Conservation (phyloP, 2,888 invertebrate species). For the Macrostomum cliftonense region DNA sequence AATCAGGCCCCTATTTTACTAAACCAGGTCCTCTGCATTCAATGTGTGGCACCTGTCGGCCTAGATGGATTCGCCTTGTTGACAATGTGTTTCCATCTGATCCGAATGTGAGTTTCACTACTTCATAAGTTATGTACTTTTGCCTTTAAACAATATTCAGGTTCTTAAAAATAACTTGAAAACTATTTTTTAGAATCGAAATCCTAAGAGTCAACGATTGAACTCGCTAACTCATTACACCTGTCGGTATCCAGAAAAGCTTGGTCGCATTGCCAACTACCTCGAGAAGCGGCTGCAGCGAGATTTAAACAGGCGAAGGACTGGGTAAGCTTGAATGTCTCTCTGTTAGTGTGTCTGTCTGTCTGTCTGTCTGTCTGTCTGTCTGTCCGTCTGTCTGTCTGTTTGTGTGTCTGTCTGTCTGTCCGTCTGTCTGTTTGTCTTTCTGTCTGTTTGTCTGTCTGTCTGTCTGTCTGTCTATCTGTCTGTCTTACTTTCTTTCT, state of each 20-base stretch:
- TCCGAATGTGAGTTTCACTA: conserved; percentile 54
- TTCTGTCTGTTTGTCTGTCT: too few relatives aligned
- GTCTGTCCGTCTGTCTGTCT: too few relatives aligned
- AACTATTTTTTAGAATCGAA: conserved; percentile 47
- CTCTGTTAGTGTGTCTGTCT: too few relatives aligned
- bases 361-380: too few relatives aligned
- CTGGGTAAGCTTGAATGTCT: conserved; percentile 47
- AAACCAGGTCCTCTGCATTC: too few relatives aligned
- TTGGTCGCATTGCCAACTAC: conserved; percentile 93
- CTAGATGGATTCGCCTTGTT: conserved; percentile 83
- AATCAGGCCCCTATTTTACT: too few relatives aligned
- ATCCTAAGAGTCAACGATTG: conserved; percentile 89
- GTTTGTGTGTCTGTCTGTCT: too few relatives aligned
- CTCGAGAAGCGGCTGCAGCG: conserved; percentile 40
- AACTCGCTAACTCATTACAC: conserved; percentile 96
- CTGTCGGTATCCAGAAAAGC: conserved; percentile 82
- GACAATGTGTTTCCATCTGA: conserved; percentile 92
- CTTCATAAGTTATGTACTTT: too few relatives aligned
- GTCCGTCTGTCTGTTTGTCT: too few relatives aligned
- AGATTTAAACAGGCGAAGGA: conserved; percentile 44
- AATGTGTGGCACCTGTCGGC: conserved; percentile 54
- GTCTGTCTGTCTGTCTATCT: too few relatives aligned
- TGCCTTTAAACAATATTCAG: neutral
- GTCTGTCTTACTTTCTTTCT: too few relatives aligned
- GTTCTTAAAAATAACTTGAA: conserved; percentile 16